Evolutionary conservation across 2,797 vertebrate genomes (phyloP).

Genomic region (Coreius guichenoti): DNA sequence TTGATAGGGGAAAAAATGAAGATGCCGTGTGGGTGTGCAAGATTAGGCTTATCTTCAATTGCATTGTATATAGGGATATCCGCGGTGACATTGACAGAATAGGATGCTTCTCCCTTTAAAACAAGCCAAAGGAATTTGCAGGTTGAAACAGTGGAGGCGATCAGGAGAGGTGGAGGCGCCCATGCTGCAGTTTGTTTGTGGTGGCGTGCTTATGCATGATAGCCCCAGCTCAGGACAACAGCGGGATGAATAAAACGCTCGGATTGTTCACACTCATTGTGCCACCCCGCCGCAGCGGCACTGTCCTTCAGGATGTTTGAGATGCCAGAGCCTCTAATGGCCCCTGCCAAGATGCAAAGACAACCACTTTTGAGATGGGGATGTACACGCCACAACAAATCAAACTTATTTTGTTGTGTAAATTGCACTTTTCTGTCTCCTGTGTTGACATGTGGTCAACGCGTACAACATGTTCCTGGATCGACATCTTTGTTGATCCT

Average conservation of each 20-base stretch:
- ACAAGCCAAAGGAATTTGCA: conserved; percentile 47
- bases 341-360: conserved; percentile 50
- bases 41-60: conserved; percentile 65
- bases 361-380: conserved; percentile 42
- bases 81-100: conserved; percentile 62
- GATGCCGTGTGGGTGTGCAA: conserved; percentile 59
- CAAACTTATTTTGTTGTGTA: conserved; percentile 43
- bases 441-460: not conserved
- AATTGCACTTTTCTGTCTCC: not conserved
- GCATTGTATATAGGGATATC: conserved; percentile 65
- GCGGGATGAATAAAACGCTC: conserved; percentile 39
- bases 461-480: not conserved
- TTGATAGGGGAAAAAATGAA: conserved; percentile 55
- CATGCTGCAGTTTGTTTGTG: conserved; percentile 47
- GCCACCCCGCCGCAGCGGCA: not conserved
- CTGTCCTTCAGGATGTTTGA: conserved; percentile 39
- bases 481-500: not conserved
- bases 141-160: conserved; percentile 41
- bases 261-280: conserved; percentile 33
- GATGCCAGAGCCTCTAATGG: conserved; percentile 53
- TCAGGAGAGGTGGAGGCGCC: conserved; percentile 25
- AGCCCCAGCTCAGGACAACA: conserved; percentile 48
- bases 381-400: conserved; percentile 50
- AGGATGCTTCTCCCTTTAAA: conserved; percentile 55
- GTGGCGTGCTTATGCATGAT: conserved; percentile 50